Evolutionary conservation across 2,797 vertebrate species (phyloP).

Genomic region (Sebastes ruberrimus): DNA sequence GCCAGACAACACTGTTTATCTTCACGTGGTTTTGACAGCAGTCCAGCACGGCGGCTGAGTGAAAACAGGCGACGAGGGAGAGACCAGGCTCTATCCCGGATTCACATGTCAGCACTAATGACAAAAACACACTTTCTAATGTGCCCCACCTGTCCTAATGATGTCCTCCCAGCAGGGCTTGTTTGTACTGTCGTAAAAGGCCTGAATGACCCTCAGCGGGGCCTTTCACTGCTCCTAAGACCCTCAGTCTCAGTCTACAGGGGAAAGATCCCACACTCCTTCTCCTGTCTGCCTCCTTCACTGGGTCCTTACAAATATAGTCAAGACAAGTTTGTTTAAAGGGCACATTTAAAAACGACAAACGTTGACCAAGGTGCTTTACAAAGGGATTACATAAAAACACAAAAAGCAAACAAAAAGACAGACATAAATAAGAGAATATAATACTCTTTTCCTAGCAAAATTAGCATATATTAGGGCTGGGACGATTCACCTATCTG

Average conservation of each 20-base stretch:
- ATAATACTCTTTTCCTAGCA: no score
- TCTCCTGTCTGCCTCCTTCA: background rate
- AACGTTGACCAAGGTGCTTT: background rate
- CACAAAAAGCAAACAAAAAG: background rate
- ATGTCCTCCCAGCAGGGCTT: conserved; percentile 48
- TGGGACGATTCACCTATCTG: no score
- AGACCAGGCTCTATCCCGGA: background rate
- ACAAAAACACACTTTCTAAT: conserved; percentile 71
- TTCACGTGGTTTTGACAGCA: conserved; percentile 26
- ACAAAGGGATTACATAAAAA: background rate
- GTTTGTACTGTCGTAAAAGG: conserved; percentile 61
- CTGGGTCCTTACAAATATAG: background rate
- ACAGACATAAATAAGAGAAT: no score
- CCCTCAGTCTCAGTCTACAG: background rate
- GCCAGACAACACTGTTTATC: conserved; percentile 20
- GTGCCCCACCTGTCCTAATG: conserved; percentile 60
- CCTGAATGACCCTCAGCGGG: conserved; percentile 23
- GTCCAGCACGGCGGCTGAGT: conserved; percentile 10
- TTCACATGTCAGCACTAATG: conserved; percentile 60
- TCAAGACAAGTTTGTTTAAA: background rate
- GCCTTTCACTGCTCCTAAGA: background rate
- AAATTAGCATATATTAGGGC: no score
- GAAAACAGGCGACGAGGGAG: conserved; percentile 22
- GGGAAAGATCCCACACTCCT: background rate
- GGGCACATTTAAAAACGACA: background rate